Base-by-base conservation (phyloP, 2,113 vertebrate genomes). In the Platycercus adscitus region DNA sequence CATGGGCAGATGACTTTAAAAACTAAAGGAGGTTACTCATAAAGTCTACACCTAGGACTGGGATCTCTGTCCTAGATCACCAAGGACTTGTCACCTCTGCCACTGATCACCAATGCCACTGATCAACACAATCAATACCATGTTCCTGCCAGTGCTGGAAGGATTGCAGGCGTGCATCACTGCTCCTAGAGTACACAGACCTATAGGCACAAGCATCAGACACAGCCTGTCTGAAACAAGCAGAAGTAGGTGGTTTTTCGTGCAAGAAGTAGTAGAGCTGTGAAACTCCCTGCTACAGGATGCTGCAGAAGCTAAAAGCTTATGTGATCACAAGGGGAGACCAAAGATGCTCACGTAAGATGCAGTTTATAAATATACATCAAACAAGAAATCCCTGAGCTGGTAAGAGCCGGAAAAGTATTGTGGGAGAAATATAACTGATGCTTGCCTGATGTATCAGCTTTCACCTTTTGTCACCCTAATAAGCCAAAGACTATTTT, bases 191-290 rank as follows among this genome's bases (percentile, higher is more conserved):
- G 46, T 23, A 80, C 28, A 70, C 24, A 88, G 31, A 46, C 15
- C 29, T 76, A 52, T 5, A 13, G 25, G 56, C 4, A 4, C 21
- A 78, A 88, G 46, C 23, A 75, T 47, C 24, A 75, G 76, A 81
- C 28, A 53, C 8, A 60, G 37, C 4, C 49, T 52, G 19, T 25
- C 19, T 80, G 50, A 77, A 71, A 88, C n/a, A 88, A 85, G 52
- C 18, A 77, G 39, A 85, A 88, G 41, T 43, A 52, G 0, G 1
- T 49, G 55, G 0, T 1, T 46, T 60, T 56, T 71, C 7, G 1
- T 46, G 43, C 60, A 93, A 80, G 44, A 89, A 81, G 35, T 43
- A 84, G 46, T 39, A 86, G 43, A 91, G 14, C 43, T 63, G 33
- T 60, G 68, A 86, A 90, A 70, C 46, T 71, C 65, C 37, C 28